These are phyloP conservation scores for Cynoglossus semilaevis DNA, from an alignment of 2,113 vertebrate genomes.

Conservation along the genomic window DNA sequence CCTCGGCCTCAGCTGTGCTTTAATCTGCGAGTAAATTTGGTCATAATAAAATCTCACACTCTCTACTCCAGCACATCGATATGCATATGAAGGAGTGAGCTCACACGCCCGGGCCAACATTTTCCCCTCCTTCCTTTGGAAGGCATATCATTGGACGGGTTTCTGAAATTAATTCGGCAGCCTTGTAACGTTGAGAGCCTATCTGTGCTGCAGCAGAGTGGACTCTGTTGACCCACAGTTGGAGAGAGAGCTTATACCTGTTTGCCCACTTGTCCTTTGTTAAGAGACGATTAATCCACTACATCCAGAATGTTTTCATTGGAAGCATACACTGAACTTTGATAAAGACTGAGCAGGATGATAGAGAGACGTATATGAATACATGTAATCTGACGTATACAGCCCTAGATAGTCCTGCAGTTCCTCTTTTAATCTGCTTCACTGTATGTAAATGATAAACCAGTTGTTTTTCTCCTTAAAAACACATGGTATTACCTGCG, in stretches of 20 bases:
- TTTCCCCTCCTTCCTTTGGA: background rate
- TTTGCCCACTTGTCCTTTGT: background rate
- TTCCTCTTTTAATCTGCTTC: no score
- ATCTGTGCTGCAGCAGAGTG: background rate
- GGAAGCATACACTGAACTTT: background rate
- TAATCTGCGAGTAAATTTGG: conserved; percentile 7
- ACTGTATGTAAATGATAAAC: no score
- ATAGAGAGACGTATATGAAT: background rate
- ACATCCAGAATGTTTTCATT: conserved; percentile 5
- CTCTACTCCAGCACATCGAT: background rate
- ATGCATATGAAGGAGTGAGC: background rate
- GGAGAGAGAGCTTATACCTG: conserved; percentile 3
- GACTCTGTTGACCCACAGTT: background rate
- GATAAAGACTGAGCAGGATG: background rate
- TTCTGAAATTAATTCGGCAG: background rate
- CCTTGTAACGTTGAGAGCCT: background rate
- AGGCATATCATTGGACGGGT: background rate
- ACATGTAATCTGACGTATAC: no score
- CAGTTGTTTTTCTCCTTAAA: no score
- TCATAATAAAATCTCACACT: background rate
- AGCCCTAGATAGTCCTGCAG: no score
- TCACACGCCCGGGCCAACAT: background rate
- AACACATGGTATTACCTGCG: no score
- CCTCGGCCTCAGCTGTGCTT: background rate
- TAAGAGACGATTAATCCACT: background rate